Evolutionary conservation across 1,140 invertebrate genomes (phyloP), one percentile per base, ranked within the genome.

Genomic region (Zeugodacus cucurbitae): DNA sequence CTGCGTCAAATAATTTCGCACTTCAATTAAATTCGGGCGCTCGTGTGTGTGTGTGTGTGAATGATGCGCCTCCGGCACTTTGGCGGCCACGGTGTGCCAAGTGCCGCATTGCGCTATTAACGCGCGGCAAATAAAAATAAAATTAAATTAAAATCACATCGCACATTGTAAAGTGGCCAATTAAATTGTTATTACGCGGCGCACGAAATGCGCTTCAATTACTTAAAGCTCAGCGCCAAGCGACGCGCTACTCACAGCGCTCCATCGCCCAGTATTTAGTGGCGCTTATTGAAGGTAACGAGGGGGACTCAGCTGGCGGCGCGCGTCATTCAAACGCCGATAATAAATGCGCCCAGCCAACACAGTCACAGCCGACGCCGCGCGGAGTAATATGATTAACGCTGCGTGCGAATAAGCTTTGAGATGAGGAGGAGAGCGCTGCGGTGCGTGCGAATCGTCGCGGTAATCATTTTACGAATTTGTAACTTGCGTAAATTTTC

Each of bases 61-160:
- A 17, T n/a, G 41, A 2, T 1, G n/a, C 74, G 74, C 26, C 74
- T 82, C 7, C 37, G 20, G 37, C 74, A 48, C 74, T 26, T 86
- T 29, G 17, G 1, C n/a, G n/a, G 20, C 8, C 74, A 5, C 11
- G 22, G 22, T 17, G 6, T 48, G 48, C 41, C 57, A 32, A 48
- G 44, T 85, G 41, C 78, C 78, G 44, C 78, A 29, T 57, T 48
- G 29, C 44, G 44, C 54, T 58, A 86, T 86, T 86, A 86, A 86
- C 85, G 85, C 48, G 1, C 59, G 41, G 74, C 74, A 82, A 48
- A 82, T 82, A 82, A 82, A 82, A 82, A 82, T 48, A 29, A 57
- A 86, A 86, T 86, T 37, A 86, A 86, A 86, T 86, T 86, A 86
- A 86, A 86, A 58, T 86, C 85, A 59, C 85, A 86, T 86, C 85